These are phyloP conservation scores for Latrodectus geometricus DNA, from an alignment of 1,140 invertebrate species.

Conservation along the genomic window DNA sequence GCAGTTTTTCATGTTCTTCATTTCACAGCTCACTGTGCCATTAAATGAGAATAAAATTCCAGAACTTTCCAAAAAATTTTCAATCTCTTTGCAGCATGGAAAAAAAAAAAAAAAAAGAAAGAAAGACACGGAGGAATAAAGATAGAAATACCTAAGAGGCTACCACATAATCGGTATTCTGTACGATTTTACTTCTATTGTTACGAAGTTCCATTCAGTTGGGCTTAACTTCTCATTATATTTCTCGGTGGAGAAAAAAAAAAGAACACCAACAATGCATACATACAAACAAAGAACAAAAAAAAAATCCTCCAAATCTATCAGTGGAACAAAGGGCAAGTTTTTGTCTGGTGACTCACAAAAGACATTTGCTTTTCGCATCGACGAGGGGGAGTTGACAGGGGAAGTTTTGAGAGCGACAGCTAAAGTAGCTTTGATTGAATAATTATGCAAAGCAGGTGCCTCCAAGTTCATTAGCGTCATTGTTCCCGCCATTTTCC, in stretches of 20 bases:
- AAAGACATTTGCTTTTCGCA: conserved; percentile 46
- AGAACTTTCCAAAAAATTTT: too few species aligned
- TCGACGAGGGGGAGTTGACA: neutral
- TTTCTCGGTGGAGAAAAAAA: conserved; percentile 22
- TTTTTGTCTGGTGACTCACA: conserved; percentile 40
- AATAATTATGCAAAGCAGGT: conserved; percentile 60
- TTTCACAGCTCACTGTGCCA: too few species aligned
- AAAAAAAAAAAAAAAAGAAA: conserved; percentile 10
- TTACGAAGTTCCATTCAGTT: conserved; percentile 28
- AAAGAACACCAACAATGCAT: conserved; percentile 13
- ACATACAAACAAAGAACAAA: neutral
- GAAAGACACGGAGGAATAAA: neutral
- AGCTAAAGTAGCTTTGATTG: conserved; percentile 51
- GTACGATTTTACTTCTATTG: conserved; percentile 10
- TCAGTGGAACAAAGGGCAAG: conserved; percentile 11
- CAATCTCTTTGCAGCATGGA: neutral
- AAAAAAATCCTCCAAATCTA: neutral
- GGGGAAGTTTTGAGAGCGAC: conserved; percentile 16
- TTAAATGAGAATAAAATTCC: too few species aligned
- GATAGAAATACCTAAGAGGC: neutral
- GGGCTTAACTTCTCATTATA: conserved; percentile 51
- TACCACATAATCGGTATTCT: conserved; percentile 38
- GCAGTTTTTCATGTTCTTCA: too few species aligned
- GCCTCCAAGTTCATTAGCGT: conserved; percentile 49
- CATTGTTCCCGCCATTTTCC: conserved; percentile 31